These are phyloP conservation scores for Actinernus sp. DNA, from an alignment of 92 coral and sea anemone genomes.

Conservation along the genomic window DNA sequence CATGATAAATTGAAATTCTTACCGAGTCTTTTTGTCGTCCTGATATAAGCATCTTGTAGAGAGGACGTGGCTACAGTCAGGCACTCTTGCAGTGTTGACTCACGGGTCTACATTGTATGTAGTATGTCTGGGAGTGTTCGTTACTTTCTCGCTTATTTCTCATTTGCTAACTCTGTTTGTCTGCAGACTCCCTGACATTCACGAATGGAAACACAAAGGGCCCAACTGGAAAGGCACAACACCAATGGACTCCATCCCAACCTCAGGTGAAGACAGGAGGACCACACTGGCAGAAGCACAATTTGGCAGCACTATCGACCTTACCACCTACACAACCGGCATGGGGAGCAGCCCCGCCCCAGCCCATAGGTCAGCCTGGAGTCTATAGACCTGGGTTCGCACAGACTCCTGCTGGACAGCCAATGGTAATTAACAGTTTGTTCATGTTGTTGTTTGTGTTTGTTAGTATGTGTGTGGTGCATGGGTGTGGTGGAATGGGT, in stretches of 20 bases:
- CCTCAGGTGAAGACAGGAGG: conserved; percentile 98
- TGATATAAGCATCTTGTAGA: no score
- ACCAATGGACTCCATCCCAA: conserved; percentile 95
- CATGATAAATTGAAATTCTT: no score
- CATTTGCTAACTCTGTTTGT: no score
- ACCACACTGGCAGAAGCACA: conserved; percentile 90
- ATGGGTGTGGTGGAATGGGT: no score
- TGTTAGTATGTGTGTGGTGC: no score
- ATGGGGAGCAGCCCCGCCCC: conserved; percentile 33
- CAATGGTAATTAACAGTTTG: conserved; percentile 60
- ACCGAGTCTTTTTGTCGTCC: no score
- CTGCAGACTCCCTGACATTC: conserved; percentile 61
- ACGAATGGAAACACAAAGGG: conserved; percentile 60
- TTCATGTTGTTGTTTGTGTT: no score
- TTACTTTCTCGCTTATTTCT: no score
- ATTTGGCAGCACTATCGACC: conserved; percentile 63
- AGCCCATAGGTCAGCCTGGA: conserved; percentile 54
- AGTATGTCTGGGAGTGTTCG: no score
- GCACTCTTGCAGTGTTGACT: no score
- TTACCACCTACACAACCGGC: conserved; percentile 44
- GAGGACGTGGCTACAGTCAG: no score
- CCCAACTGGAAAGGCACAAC: conserved; percentile 69
- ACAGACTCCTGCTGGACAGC: conserved; percentile 77
- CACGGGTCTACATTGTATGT: no score
- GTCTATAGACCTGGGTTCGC: conserved; percentile 70